phyloP scores from a whole-genome alignment of 2,888 invertebrate genomes.

The Clunio marinus region DNA sequence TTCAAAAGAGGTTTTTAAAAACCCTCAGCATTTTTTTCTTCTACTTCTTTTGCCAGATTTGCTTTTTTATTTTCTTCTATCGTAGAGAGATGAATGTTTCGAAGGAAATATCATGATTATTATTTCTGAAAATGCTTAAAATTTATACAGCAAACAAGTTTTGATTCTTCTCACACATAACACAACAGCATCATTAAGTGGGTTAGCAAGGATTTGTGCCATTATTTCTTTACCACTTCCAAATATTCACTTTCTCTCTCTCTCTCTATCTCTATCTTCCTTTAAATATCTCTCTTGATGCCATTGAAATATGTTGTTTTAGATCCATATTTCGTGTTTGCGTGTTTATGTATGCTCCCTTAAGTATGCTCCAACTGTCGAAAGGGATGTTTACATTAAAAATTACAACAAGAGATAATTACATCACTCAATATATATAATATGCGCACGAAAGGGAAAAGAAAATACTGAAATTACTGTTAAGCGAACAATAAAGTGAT shows the following conservation, averaged over 20 bases:
- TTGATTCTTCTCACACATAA: slow-evolving; percentile 10
- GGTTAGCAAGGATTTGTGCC: slow-evolving; percentile 21
- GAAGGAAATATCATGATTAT: background rate
- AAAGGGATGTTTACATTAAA: slow-evolving; percentile 32
- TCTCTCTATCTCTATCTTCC: background rate
- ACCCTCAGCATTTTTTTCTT: no score
- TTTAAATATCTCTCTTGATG: background rate
- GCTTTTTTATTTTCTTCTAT: no score
- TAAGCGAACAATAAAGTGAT: background rate
- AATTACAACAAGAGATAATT: slow-evolving; percentile 34
- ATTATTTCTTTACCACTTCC: no score
- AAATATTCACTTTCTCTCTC: no score
- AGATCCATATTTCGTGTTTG: background rate
- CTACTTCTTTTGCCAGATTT: no score
- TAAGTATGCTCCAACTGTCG: background rate
- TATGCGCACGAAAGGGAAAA: slow-evolving; percentile 13
- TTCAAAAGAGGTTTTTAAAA: slow-evolving; percentile 14
- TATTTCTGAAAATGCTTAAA: slow-evolving; percentile 1
- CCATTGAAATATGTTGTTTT: background rate
- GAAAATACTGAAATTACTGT: no score
- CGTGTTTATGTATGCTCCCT: slow-evolving; percentile 14
- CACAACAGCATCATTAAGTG: slow-evolving; percentile 24
- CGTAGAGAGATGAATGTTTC: background rate
- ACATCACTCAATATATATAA: slow-evolving; percentile 29
- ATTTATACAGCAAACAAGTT: slow-evolving; percentile 15